Conservation (phyloP, 1,140 invertebrate species). For the Onthophagus taurus region DNA sequence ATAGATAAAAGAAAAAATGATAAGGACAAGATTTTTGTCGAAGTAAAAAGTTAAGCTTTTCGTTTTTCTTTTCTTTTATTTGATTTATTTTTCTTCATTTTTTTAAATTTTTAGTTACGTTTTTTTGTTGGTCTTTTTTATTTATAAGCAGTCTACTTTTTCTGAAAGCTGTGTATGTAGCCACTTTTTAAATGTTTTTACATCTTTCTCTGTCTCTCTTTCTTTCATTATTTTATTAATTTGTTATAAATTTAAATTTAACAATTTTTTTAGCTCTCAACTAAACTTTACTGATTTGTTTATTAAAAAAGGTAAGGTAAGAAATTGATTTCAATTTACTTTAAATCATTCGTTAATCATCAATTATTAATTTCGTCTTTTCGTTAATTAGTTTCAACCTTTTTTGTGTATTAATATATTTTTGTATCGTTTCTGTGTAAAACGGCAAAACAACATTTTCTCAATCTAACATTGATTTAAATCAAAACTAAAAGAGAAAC, state of each 20-base stretch:
- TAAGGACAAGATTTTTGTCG: neutral
- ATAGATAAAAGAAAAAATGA: slow-evolving; percentile 1
- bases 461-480: too few relatives aligned
- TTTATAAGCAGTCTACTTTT: slow-evolving; percentile 2
- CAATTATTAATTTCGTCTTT: too few relatives aligned
- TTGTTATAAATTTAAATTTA: neutral
- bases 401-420: too few relatives aligned
- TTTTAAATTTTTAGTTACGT: neutral
- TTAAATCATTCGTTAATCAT: too few relatives aligned
- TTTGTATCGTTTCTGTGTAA: too few relatives aligned
- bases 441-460: too few relatives aligned
- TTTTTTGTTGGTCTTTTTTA: neutral
- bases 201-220: neutral
- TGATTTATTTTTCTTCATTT: neutral
- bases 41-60: neutral
- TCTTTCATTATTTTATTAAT: neutral
- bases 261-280: neutral
- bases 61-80: too few relatives aligned
- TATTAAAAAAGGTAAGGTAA: neutral
- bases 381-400: too few relatives aligned
- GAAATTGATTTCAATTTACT: slow-evolving; percentile 1
- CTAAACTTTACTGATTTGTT: neutral
- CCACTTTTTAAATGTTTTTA: neutral
- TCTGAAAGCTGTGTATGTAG: neutral
- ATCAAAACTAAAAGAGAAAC: slow-evolving; percentile 6